Percentiles rank a stretch among this genome's conserved stretches.
phyloP scores from a whole-genome alignment of 2,113 vertebrate species.

The Paralichthys olivaceus region DNA sequence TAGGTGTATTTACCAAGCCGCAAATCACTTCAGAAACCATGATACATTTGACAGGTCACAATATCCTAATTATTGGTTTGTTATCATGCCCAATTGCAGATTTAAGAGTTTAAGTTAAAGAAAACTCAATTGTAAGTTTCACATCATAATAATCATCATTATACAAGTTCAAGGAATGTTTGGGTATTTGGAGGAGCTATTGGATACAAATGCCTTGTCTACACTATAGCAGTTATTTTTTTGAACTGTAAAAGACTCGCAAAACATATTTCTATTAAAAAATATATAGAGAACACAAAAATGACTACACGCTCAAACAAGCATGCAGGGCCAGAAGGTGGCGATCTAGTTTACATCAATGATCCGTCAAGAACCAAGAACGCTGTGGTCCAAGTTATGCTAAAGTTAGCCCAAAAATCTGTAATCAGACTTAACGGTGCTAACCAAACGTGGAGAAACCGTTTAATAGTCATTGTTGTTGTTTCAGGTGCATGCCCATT shows the following conservation, averaged over 20 bases:
- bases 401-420: too few species aligned
- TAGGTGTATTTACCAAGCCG: neutral
- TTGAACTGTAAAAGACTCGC: too few species aligned
- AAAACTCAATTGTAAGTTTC: slow-evolving; percentile 9
- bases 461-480: too few species aligned
- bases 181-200: slow-evolving; percentile 16
- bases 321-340: neutral
- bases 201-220: neutral
- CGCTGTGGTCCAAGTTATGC: too few species aligned
- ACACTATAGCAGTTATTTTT: too few species aligned
- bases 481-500: too few species aligned
- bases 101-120: neutral
- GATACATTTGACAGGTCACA: slow-evolving; percentile 1
- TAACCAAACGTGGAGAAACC: too few species aligned
- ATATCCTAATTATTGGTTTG: neutral
- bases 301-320: neutral
- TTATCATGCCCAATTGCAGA: neutral
- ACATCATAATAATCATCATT: slow-evolving; percentile 3
- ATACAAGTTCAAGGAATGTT: neutral
- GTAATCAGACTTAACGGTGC: too few species aligned
- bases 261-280: neutral
- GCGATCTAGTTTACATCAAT: neutral
- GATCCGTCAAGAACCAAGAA: neutral
- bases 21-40: neutral
- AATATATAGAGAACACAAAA: neutral